Conservation (phyloP, 2,113 vertebrate species). For the Odontesthes bonariensis region DNA sequence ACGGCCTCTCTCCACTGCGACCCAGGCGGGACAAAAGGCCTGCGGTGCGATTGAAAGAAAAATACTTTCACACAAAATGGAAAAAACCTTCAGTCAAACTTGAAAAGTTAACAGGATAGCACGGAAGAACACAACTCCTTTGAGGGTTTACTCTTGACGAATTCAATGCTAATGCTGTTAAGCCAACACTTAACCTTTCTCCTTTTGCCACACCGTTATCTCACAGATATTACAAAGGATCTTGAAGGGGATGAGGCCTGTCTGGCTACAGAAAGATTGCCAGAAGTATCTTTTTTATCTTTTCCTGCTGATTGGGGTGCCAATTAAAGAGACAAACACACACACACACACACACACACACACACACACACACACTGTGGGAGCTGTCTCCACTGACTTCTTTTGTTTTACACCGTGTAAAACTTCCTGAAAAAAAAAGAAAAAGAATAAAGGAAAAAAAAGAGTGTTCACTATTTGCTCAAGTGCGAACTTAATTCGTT, state of each 20-base stretch:
- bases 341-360: too few relatives aligned
- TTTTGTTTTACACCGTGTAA: not conserved
- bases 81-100: not conserved
- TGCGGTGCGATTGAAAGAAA: conserved; percentile 56
- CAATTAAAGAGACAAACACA: not conserved
- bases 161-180: not conserved
- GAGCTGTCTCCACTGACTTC: not conserved
- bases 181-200: not conserved
- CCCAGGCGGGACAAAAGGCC: conserved; percentile 93
- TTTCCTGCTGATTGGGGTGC: not conserved
- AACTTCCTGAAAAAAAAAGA: not conserved
- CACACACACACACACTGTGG: too few relatives aligned
- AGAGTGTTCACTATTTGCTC: not conserved
- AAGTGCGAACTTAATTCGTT: not conserved
- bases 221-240: not conserved
- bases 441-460: not conserved
- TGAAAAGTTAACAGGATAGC: not conserved
- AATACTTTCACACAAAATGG: not conserved
- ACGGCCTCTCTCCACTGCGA: conserved; percentile 87
- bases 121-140: not conserved
- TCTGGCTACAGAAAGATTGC: not conserved
- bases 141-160: not conserved
- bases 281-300: not conserved
- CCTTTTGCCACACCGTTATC: not conserved
- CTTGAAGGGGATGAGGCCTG: not conserved